A percentile compares a stretch with the other conserved stretches of the same genome.
Evolutionary conservation across 2,888 invertebrate species (phyloP).

Genomic region (Eurytoma adleriae): DNA sequence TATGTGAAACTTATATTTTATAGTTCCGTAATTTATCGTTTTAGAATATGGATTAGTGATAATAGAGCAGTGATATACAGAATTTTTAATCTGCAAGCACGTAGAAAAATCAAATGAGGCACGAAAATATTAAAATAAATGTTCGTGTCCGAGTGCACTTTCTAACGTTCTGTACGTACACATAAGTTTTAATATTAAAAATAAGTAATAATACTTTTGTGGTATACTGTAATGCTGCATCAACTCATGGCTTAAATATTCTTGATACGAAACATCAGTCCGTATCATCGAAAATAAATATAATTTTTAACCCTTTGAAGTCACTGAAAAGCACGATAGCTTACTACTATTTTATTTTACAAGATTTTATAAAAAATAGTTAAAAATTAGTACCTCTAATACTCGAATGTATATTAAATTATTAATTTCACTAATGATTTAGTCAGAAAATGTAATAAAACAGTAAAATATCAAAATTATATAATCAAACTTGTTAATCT

Average conservation of each 20-base stretch:
- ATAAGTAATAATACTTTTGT: too few species aligned
- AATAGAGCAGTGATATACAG: slow-evolving; percentile 62
- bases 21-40: slow-evolving; percentile 60
- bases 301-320: slow-evolving; percentile 43
- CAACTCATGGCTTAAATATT: too few species aligned
- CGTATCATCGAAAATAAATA: too few species aligned
- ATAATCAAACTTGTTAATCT: background rate
- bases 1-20: slow-evolving; percentile 12
- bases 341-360: too few species aligned
- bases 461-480: background rate
- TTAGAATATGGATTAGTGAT: slow-evolving; percentile 22
- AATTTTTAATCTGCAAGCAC: slow-evolving; percentile 73
- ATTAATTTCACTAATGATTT: background rate
- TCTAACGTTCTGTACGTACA: background rate
- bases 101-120: slow-evolving; percentile 70
- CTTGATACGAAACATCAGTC: too few species aligned
- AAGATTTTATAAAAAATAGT: too few species aligned
- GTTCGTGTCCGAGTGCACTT: slow-evolving; percentile 14
- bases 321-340: too few species aligned
- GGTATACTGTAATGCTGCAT: too few species aligned
- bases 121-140: slow-evolving; percentile 47
- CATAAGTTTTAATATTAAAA: too few species aligned
- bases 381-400: too few species aligned
- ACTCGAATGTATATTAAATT: background rate
- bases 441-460: background rate